Conservation (phyloP, 2,113 vertebrate species). For the Scopus umbretta region DNA sequence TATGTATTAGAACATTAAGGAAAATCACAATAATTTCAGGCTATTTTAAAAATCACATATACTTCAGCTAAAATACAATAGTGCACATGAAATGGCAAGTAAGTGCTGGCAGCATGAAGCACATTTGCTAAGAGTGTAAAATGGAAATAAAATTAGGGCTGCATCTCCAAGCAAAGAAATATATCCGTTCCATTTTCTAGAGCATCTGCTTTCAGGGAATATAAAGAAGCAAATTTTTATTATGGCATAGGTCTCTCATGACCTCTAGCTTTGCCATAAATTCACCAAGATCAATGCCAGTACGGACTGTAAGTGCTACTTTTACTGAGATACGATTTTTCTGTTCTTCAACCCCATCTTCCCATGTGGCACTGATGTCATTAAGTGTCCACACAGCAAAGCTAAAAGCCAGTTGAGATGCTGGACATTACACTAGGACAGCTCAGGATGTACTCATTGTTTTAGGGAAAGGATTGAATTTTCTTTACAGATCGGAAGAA, state of each 20-base stretch:
- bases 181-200: not conserved
- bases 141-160: not conserved
- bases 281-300: not conserved
- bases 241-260: not conserved
- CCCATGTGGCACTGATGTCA: not conserved
- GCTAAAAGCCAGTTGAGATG: not conserved
- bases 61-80: not conserved
- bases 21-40: not conserved
- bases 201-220: not conserved
- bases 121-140: not conserved
- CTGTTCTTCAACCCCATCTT: not conserved
- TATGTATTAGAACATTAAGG: not conserved
- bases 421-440: not conserved
- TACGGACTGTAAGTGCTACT: not conserved
- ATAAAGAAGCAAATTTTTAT: not conserved
- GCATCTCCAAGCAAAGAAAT: not conserved
- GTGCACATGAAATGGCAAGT: not conserved
- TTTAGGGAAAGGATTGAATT: not conserved
- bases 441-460: not conserved
- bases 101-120: not conserved
- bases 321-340: not conserved
- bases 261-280: not conserved
- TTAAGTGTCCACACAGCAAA: not conserved
- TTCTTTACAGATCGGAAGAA: not conserved
- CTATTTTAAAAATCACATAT: not conserved